phyloP scores from a whole-genome alignment of 2,113 vertebrate species.

The Psephotus haematonotus region DNA sequence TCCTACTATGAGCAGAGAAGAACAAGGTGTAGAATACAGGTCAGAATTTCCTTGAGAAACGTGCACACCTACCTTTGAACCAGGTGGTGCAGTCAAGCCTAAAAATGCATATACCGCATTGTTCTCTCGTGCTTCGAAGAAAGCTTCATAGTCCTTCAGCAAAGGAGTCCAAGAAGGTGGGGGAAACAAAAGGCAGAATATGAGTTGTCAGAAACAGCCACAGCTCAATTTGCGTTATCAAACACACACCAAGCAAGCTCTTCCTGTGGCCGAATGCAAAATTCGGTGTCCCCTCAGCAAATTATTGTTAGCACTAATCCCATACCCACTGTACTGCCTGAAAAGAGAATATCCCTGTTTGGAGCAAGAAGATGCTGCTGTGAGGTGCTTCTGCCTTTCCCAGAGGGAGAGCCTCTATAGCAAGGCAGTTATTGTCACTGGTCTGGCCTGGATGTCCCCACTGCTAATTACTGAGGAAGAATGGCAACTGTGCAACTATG shows the following conservation, averaged over 20 bases:
- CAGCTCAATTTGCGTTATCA: not conserved
- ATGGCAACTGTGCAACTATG: not conserved
- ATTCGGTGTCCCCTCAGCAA: not conserved
- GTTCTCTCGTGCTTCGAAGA: conserved; percentile 96
- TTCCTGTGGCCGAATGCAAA: fast-evolving
- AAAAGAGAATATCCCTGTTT: not conserved
- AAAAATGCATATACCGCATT: conserved; percentile 93
- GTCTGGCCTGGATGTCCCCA: not conserved
- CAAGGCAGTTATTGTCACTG: not conserved
- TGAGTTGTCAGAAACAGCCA: not conserved
- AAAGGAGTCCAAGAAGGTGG: fast-evolving
- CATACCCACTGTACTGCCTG: not conserved
- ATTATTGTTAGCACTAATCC: not conserved
- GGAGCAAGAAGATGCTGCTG: not conserved
- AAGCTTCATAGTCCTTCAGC: conserved; percentile 89
- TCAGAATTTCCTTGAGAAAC: not conserved
- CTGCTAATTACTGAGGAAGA: not conserved
- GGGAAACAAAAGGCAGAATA: not conserved
- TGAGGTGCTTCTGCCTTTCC: not conserved
- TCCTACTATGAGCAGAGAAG: not conserved
- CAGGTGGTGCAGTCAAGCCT: conserved; percentile 92
- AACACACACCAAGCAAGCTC: not conserved
- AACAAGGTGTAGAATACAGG: not conserved
- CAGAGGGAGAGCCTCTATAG: not conserved
- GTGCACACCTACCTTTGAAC: conserved; percentile 86